Evolutionary conservation across 2,797 vertebrate genomes (phyloP).

Genomic region (Pygocentrus nattereri): DNA sequence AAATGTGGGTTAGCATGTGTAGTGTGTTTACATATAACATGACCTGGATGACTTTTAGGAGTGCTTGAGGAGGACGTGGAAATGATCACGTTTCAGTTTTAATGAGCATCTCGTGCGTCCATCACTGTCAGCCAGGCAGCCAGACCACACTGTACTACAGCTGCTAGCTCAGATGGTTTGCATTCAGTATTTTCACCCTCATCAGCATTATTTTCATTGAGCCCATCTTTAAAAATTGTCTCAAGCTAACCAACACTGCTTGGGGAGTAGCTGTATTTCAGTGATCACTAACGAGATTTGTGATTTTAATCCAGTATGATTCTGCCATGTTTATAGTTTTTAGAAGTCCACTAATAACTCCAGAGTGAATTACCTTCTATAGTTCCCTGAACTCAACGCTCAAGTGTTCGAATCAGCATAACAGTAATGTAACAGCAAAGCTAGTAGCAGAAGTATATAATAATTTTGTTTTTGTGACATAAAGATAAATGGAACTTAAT

Average conservation of each 20-base stretch:
- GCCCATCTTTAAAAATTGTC: not conserved
- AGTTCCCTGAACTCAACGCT: too few species aligned
- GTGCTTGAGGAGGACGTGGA: slow-evolving; percentile 15
- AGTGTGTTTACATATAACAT: slow-evolving; percentile 45
- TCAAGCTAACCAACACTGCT: not conserved
- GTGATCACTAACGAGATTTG: too few species aligned
- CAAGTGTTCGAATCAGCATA: too few species aligned
- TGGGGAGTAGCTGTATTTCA: too few species aligned
- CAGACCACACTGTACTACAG: not conserved
- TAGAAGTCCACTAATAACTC: too few species aligned
- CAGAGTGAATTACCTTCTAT: too few species aligned
- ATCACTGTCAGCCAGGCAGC: slow-evolving; percentile 11
- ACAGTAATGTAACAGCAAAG: too few species aligned
- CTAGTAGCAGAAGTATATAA: too few species aligned
- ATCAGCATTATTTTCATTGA: not conserved
- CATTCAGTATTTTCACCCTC: not conserved
- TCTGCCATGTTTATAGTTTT: too few species aligned
- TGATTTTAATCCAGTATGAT: too few species aligned
- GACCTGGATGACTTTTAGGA: slow-evolving; percentile 31
- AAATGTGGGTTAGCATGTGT: not conserved
- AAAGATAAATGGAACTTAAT: too few species aligned
- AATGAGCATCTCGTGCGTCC: slow-evolving; percentile 24
- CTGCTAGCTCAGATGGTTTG: not conserved
- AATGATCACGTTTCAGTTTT: slow-evolving; percentile 27
- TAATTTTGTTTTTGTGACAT: too few species aligned